Evolutionary conservation across 2,113 vertebrate genomes (phyloP).

Genomic region (Dasyprocta punctata): DNA sequence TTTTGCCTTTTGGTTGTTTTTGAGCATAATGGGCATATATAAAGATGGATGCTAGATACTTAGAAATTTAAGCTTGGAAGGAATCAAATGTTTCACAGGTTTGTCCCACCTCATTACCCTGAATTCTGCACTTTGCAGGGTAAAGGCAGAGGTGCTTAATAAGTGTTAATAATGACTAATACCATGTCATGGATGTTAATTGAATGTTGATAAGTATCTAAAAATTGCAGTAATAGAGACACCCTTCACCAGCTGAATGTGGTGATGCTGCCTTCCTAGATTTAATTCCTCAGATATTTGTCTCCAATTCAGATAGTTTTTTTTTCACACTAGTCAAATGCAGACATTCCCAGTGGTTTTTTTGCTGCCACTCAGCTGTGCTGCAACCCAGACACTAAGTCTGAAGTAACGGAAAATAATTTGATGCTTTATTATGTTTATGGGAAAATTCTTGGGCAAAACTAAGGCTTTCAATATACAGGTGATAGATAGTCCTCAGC

Average conservation of each 20-base stretch:
- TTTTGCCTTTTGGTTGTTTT: neutral
- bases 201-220: slow-evolving; percentile 56
- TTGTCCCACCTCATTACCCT: slow-evolving; percentile 17
- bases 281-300: neutral
- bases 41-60: slow-evolving; percentile 3
- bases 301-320: neutral
- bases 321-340: slow-evolving; percentile 3
- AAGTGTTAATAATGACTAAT: slow-evolving; percentile 63
- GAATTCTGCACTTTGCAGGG: neutral
- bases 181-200: slow-evolving; percentile 48
- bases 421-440: slow-evolving; percentile 47
- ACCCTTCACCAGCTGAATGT: neutral
- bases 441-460: slow-evolving; percentile 18
- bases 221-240: slow-evolving; percentile 20
- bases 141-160: slow-evolving; percentile 61
- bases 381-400: neutral
- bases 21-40: neutral
- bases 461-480: neutral
- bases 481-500: neutral
- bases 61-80: neutral
- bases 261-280: neutral
- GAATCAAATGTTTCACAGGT: neutral
- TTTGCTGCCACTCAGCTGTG: neutral
- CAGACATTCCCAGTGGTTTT: neutral
- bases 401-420: slow-evolving; percentile 36